A percentile compares a stretch with the other conserved stretches of the same genome.
Evolutionary conservation across 2,888 invertebrate species (phyloP).

Genomic region (Himalopsyche japonica): DNA sequence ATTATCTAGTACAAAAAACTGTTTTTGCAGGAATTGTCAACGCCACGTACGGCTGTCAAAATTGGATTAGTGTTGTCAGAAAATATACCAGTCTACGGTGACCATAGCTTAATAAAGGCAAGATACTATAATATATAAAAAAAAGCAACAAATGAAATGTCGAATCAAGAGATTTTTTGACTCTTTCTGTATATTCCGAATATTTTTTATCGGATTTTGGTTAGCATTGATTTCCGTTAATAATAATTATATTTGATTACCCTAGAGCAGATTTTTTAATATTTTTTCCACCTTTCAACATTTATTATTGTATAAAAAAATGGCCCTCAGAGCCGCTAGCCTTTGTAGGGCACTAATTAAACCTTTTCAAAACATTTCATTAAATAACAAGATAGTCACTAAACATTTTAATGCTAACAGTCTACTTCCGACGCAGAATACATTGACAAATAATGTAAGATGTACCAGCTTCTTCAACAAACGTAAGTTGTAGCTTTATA

Average conservation of each 20-base stretch:
- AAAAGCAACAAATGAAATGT: too few relatives aligned
- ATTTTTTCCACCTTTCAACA: too few relatives aligned
- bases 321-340: slow-evolving; percentile 35
- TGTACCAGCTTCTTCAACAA: slow-evolving; percentile 70
- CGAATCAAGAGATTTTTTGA: too few relatives aligned
- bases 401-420: neutral
- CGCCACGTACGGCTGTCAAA: slow-evolving; percentile 34
- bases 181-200: too few relatives aligned
- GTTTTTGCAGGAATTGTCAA: slow-evolving; percentile 44
- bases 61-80: neutral
- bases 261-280: too few relatives aligned
- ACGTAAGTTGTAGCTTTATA: slow-evolving; percentile 56
- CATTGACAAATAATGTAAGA: slow-evolving; percentile 43
- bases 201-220: too few relatives aligned
- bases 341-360: slow-evolving; percentile 20
- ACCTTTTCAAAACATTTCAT: slow-evolving; percentile 31
- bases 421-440: slow-evolving; percentile 5
- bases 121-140: too few relatives aligned
- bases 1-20: slow-evolving; percentile 34
- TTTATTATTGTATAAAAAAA: slow-evolving; percentile 8
- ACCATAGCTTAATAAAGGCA: too few relatives aligned
- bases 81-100: too few relatives aligned
- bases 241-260: too few relatives aligned
- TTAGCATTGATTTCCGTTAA: too few relatives aligned
- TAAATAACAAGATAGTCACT: slow-evolving; percentile 5